Evolutionary conservation across 1,140 invertebrate genomes (phyloP), one percentile per base, ranked within the genome.

Genomic region (Nixonia krombeini): DNA sequence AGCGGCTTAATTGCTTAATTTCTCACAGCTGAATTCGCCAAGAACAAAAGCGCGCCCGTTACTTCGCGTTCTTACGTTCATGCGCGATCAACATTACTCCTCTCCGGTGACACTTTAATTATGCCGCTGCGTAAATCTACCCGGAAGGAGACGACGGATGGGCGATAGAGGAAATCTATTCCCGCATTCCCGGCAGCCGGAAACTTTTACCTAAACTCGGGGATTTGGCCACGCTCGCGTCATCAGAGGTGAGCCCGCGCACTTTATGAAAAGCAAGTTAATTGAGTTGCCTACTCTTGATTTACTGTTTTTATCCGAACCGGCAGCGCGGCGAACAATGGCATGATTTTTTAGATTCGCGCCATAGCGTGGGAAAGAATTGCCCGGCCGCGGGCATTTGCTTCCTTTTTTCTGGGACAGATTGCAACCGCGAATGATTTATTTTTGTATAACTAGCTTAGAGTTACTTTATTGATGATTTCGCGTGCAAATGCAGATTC

Each of bases 1-100:
- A 68, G 67, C 67, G 65, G 63, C 73, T 82, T 82, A 84, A 84
- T 84, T 84, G 80, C 79, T 83, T 82, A 79, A 84, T 82, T 83
- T 83, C 80, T 83, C 81, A 82, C 75, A 76, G 76, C 73, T 74
- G 73, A 80, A 73, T 72, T 59, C 62, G 59, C 70, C 41, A 72
- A 66, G 79, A 76, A 82, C 78, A 82, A 81, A 80, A 74, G 76
- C 71, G 63, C 53, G 61, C 62, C 79, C 78, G 78, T 79, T 82
- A 79, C 71, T 73, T 72, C 53, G 70, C 66, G 71, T 79, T 81
- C 76, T 81, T 82, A 74, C 70, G 74, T 75, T 76, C 71, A 73
- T 67, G 69, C 76, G 64, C 74, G 74, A 78, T 79, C 74, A 80
- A 78, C 81, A 77, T 80, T 76, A 75, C 59, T 78, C 59, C 71